These are phyloP conservation scores for Drosophila bocki DNA, from an alignment of 1,140 invertebrate genomes.

Conservation along the genomic window DNA sequence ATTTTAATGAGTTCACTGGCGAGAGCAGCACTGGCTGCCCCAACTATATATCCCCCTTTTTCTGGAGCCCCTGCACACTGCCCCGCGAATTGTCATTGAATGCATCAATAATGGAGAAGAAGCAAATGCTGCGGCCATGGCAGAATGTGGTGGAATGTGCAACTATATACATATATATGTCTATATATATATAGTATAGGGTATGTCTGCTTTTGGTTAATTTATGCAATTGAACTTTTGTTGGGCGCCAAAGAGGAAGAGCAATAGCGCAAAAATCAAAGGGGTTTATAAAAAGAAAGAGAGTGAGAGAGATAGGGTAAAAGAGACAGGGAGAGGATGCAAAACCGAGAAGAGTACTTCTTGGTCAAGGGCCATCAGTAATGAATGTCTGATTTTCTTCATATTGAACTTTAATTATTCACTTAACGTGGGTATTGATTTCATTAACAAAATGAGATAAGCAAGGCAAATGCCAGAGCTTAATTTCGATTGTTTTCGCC, in stretches of 20 bases:
- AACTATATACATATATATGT: slow-evolving; percentile 23
- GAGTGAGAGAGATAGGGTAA: neutral
- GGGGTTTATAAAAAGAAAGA: neutral
- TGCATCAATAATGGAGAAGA: slow-evolving; percentile 66
- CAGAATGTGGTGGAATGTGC: slow-evolving; percentile 48
- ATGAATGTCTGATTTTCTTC: slow-evolving; percentile 21
- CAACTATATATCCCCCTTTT: neutral
- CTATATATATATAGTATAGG: slow-evolving; percentile 12
- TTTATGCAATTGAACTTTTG: slow-evolving; percentile 80
- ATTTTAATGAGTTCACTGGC: slow-evolving; percentile 80
- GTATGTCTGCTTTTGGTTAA: slow-evolving; percentile 64
- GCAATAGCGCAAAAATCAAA: slow-evolving; percentile 1
- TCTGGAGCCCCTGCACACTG: neutral
- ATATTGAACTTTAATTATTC: slow-evolving; percentile 36
- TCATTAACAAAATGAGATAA: slow-evolving; percentile 3
- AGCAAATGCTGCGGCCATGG: slow-evolving; percentile 14
- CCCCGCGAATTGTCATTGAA: slow-evolving; percentile 56
- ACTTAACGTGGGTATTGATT: slow-evolving; percentile 11
- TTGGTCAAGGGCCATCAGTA: slow-evolving; percentile 37
- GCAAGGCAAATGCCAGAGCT: neutral
- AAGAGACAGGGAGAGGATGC: neutral
- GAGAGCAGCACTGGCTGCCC: slow-evolving; percentile 14
- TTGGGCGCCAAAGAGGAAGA: slow-evolving; percentile 17
- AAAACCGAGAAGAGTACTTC: slow-evolving; percentile 6
- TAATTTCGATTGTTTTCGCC: neutral